Base-by-base conservation (phyloP, 2,113 vertebrate genomes). In the Larimichthys polyactis region DNA sequence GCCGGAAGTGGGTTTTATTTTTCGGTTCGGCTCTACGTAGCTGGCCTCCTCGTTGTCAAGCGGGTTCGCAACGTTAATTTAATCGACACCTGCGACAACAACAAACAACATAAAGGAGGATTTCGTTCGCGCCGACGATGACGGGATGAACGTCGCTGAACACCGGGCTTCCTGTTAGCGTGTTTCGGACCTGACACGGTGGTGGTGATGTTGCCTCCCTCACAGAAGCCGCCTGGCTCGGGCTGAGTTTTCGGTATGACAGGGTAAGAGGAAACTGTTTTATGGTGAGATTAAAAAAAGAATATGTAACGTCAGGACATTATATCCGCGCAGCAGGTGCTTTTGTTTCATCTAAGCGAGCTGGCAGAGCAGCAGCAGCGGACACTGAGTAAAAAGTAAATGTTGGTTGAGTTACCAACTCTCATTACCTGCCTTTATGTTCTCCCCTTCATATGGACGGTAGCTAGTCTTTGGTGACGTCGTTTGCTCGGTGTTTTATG, bases 191-290 rank as follows among this genome's bases (percentile, higher is more conserved):
- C 5, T 10, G 36, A 40, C 19, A 9, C 51, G 19, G 19, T 58
- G 75, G 19, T 58, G 75, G 67, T 75, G 49, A 81, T 89, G 91
- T 70, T 48, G 71, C 51, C 71, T 62, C n/a, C 40, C 19, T 54
- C 94, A 16, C 67, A 76, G 52, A 71, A 71, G 19, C 51, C 59
- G 81, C 81, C 82, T 52, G 85, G 12, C 40, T 86, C 87, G n/a
- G 90, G 78, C 78, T 87, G 84, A 91, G 57, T 79, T 83, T 49
- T 78, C 65, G 75, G 81, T 68, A 64, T 87, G 84, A 83, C 86
- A 46, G 72, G 86, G 84, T 91, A 66, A 88, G 88, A 85, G 72
- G 81, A 90, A 82, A 78, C 86, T 14, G 57, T 19, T 40, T 63
- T 29, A 14, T 40, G 20, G 4, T 43, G 4, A 43, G 46, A 67